Evolutionary conservation across 2,797 vertebrate species (phyloP).

Genomic region (Squalus acanthias): DNA sequence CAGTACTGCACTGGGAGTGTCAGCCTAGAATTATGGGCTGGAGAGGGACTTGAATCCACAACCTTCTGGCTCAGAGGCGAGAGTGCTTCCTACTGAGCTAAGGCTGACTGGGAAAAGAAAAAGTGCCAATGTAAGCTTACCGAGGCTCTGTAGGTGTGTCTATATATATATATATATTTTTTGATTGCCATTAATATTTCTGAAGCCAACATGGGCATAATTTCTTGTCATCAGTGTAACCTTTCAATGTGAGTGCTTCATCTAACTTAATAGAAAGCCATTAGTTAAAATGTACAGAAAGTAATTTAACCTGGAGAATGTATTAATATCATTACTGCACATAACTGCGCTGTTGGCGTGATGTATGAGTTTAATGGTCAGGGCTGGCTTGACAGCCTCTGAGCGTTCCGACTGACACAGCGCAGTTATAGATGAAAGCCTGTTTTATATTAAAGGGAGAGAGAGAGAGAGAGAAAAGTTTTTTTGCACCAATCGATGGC

Average conservation of each 20-base stretch:
- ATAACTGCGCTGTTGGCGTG: background rate
- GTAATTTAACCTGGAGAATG: slow-evolving; percentile 32
- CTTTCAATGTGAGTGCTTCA: slow-evolving; percentile 26
- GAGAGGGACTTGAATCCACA: background rate
- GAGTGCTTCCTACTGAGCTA: background rate
- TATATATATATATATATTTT: background rate
- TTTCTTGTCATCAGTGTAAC: slow-evolving; percentile 10
- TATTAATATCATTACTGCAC: slow-evolving; percentile 24
- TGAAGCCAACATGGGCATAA: background rate
- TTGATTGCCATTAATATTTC: slow-evolving; percentile 9
- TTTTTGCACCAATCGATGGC: background rate
- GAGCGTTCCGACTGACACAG: background rate
- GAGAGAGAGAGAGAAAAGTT: background rate
- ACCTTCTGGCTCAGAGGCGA: background rate
- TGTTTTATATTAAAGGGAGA: background rate
- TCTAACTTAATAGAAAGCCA: slow-evolving; percentile 32
- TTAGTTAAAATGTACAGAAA: slow-evolving; percentile 30
- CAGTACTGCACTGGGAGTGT: background rate
- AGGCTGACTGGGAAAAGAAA: background rate
- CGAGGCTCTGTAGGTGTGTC: background rate
- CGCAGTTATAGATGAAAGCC: background rate
- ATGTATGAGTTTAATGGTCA: slow-evolving; percentile 11
- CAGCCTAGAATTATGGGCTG: background rate
- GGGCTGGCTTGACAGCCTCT: background rate
- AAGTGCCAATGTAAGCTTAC: background rate